Conservation (phyloP, 1,140 invertebrate genomes). For the Drosophila ficusphila region DNA sequence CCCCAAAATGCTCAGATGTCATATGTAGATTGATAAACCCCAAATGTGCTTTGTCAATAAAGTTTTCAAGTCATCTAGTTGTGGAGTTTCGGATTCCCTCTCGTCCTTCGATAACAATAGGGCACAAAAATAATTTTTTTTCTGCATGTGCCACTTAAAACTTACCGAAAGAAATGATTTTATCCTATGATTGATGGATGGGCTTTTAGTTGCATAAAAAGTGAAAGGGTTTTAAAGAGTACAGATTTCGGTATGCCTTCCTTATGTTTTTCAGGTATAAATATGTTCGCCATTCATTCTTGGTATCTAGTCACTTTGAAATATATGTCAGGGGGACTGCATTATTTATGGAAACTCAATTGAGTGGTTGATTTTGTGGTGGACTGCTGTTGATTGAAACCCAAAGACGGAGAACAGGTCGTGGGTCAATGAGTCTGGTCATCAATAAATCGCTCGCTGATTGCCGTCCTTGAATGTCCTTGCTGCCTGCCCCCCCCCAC, state of each 20-base stretch:
- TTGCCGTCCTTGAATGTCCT: slow-evolving; percentile 45
- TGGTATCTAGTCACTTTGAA: not conserved
- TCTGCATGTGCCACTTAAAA: no score
- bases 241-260: no score
- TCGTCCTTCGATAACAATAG: not conserved
- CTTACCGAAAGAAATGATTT: no score
- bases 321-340: slow-evolving; percentile 10
- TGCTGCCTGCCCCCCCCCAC: slow-evolving; percentile 16
- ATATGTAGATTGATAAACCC: slow-evolving; percentile 46
- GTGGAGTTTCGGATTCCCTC: not conserved
- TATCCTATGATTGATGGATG: no score
- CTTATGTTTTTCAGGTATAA: no score
- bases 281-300: not conserved
- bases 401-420: slow-evolving; percentile 15
- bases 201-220: no score
- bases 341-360: slow-evolving; percentile 28
- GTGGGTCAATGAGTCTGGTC: slow-evolving; percentile 22
- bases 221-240: no score
- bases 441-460: slow-evolving; percentile 67
- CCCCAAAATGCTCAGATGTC: slow-evolving; percentile 44
- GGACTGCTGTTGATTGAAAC: slow-evolving; percentile 63
- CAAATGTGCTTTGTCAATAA: slow-evolving; percentile 38
- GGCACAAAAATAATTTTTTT: not conserved
- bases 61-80: slow-evolving; percentile 34
- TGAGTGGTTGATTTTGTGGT: slow-evolving; percentile 50